These are phyloP conservation scores for Electrophaes corylata DNA, from an alignment of 2,888 invertebrate species.

Conservation along the genomic window DNA sequence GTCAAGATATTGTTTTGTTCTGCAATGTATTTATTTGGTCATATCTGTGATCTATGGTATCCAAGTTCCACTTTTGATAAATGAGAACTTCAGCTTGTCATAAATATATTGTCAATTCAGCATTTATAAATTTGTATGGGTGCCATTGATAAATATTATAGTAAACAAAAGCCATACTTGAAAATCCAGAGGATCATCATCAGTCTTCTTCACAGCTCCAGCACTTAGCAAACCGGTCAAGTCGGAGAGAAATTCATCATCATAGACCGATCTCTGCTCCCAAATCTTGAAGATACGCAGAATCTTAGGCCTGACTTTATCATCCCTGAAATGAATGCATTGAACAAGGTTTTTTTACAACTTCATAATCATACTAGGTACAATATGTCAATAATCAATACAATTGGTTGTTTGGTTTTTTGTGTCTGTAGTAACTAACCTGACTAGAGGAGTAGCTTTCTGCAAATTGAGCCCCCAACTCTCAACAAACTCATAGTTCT, in stretches of 20 bases:
- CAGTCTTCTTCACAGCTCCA: constrained; percentile 87
- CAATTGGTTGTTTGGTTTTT: too few relatives aligned
- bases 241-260: constrained; percentile 94
- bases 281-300: constrained; percentile 97
- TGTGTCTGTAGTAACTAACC: constrained; percentile 79
- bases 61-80: too few relatives aligned
- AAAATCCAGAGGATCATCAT: constrained; percentile 89
- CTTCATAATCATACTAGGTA: too few relatives aligned
- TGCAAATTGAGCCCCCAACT: constrained; percentile 97
- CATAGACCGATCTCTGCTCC: constrained; percentile 96
- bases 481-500: constrained; percentile 95
- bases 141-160: too few relatives aligned
- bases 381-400: too few relatives aligned
- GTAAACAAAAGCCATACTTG: constrained; percentile 79
- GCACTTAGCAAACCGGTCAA: constrained; percentile 92
- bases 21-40: too few relatives aligned
- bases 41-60: too few relatives aligned
- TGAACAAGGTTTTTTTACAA: too few relatives aligned
- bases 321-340: constrained; percentile 86
- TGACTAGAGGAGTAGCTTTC: constrained; percentile 94
- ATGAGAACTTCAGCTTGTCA: too few relatives aligned
- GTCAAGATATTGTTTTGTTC: too few relatives aligned
- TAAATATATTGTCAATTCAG: too few relatives aligned
- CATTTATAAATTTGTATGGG: too few relatives aligned
- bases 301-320: constrained; percentile 94